Base-by-base conservation (phyloP, 1,140 invertebrate species). In the Pogonomyrmex barbatus region DNA sequence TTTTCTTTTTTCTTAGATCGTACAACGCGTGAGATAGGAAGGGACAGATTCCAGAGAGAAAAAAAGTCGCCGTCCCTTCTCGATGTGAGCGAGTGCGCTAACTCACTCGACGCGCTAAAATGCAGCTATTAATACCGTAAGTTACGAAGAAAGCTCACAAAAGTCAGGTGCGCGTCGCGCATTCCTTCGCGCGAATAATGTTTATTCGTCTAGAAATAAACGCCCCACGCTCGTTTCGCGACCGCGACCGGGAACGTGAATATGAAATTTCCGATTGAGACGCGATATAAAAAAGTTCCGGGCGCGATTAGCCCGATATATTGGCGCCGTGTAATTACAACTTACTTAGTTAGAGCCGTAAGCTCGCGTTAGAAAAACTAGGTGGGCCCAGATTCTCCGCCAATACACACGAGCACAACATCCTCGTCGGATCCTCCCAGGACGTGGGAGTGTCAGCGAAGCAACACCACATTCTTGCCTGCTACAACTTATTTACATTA, bases 251-350 rank as follows among this genome's bases (percentile, higher is more conserved):
- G 6, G 56, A 33, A 62, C 56, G 56, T 67, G 39, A 10, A 73
- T 54, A 30, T 30, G 45, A 68, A 54, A 54, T 30, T 54, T 52
- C 8, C 36, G 42, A 45, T 79, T 68, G 36, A 24, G 24, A 6
- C 77, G 62, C 62, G n/a, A 17, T 78, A 42, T 79, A 52, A 42
- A 79, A 67, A 24, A 12, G 9, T 70, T 52, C 45, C 70, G 73
- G 58, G 81, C 33, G 56, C 76, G 42, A 70, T 79, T 24, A 47
- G 30, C 4, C 54, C 45, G 24, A 14, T 63, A 14, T 63, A 39
- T 77, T 56, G 39, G 79, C 67, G 68, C 63, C 75, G 39, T 81
- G 58, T 92, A 91, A 91, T 91, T 92, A 91, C 91, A 93, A 54
- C 88, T 90, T 90, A 92, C 58, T 82, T 24, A 24, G 24, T 54